phyloP scores from a whole-genome alignment of 2,113 vertebrate species.

The Burhinus bistriatus region DNA sequence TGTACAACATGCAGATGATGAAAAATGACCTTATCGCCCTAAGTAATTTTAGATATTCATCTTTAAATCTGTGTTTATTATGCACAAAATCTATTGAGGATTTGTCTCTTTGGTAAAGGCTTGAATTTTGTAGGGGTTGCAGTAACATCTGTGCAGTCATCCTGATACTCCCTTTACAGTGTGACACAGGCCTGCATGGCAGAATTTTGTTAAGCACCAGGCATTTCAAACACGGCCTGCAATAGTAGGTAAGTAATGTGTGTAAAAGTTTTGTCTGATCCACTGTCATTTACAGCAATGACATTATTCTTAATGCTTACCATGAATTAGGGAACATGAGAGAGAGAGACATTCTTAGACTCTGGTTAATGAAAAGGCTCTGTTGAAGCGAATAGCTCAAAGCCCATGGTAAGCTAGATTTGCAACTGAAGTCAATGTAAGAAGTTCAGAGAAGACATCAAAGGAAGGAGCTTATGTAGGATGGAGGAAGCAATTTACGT shows the following conservation, averaged over 20 bases:
- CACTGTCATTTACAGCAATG: background rate
- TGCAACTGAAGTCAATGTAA: background rate
- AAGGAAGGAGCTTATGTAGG: background rate
- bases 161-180: background rate
- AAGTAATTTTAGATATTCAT: slow-evolving; percentile 5
- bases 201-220: background rate
- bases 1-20: background rate
- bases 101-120: background rate
- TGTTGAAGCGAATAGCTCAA: background rate
- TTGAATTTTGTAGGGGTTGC: background rate
- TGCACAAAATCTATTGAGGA: background rate
- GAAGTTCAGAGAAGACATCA: background rate
- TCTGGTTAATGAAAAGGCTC: background rate
- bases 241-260: background rate
- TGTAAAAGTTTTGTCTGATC: background rate
- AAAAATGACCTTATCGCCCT: background rate
- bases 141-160: slow-evolving; percentile 2
- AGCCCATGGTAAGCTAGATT: background rate
- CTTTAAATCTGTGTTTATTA: background rate
- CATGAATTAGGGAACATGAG: background rate
- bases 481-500: background rate
- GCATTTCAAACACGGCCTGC: background rate
- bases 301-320: background rate
- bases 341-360: background rate
- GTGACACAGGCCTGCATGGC: background rate